phyloP scores from a whole-genome alignment of 2,888 invertebrate genomes.

The Napeogenes sylphis region DNA sequence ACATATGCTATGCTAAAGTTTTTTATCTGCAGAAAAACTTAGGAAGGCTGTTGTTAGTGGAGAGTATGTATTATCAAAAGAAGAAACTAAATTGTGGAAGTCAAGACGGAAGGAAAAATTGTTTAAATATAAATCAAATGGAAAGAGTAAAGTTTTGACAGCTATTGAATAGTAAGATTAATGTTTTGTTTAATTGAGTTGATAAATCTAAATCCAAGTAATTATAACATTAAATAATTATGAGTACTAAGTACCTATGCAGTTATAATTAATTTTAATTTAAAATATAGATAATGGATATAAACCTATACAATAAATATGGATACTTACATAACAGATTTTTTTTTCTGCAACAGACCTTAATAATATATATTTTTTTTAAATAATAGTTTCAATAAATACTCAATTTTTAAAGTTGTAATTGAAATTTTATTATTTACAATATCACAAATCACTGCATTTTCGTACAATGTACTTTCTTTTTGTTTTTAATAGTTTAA shows the following conservation, averaged over 20 bases:
- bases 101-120: conserved; percentile 73
- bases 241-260: too few relatives aligned
- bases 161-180: conserved; percentile 29
- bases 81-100: conserved; percentile 74
- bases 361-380: too few relatives aligned
- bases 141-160: conserved; percentile 54
- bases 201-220: too few relatives aligned
- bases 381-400: too few relatives aligned
- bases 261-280: too few relatives aligned
- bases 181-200: neutral
- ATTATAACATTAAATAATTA: too few relatives aligned
- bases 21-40: conserved; percentile 55
- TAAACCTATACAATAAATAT: too few relatives aligned
- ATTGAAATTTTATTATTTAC: conserved; percentile 33
- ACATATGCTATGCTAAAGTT: neutral
- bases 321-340: too few relatives aligned
- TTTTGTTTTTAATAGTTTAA: conserved; percentile 4
- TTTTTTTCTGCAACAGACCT: too few relatives aligned
- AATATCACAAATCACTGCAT: conserved; percentile 37
- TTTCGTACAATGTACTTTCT: conserved; percentile 10
- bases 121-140: conserved; percentile 62
- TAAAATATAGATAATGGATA: too few relatives aligned
- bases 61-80: conserved; percentile 66
- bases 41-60: conserved; percentile 59
- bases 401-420: neutral